These are phyloP conservation scores for Cephonodes hylas DNA, from an alignment of 2,888 invertebrate genomes.

Conservation along the genomic window DNA sequence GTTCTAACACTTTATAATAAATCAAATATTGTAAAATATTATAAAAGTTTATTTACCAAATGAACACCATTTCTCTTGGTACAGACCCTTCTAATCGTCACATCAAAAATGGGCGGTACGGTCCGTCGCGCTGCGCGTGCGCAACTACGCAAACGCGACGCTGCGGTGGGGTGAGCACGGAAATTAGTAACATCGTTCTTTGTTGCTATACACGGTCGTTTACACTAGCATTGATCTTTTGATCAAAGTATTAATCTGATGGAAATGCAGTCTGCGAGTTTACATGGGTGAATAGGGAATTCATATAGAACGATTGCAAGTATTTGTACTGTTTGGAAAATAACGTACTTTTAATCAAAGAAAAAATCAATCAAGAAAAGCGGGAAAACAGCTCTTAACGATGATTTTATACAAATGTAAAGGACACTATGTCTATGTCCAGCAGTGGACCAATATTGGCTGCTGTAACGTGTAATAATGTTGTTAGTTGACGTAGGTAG, in stretches of 20 bases:
- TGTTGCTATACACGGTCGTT: neutral
- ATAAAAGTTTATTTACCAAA: neutral
- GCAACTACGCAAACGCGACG: constrained; percentile 4
- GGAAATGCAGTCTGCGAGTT: no score
- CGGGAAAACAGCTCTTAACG: no score
- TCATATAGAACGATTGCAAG: no score
- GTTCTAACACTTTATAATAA: neutral
- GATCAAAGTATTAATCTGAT: no score
- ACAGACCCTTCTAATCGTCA: neutral
- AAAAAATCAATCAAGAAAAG: neutral
- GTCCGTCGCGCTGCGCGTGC: constrained; percentile 8
- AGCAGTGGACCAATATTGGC: no score
- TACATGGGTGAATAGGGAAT: no score
- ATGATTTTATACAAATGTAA: no score
- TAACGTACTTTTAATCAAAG: neutral
- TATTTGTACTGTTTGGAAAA: no score
- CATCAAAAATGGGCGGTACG: constrained; percentile 9
- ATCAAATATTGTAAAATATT: neutral
- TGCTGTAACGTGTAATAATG: no score
- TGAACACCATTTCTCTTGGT: neutral
- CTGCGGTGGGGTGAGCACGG: neutral
- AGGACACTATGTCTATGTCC: no score
- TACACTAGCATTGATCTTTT: no score
- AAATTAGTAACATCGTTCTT: neutral
- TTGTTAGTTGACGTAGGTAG: no score